These are phyloP conservation scores for Biston betularia DNA, from an alignment of 2,888 invertebrate genomes.

Conservation along the genomic window DNA sequence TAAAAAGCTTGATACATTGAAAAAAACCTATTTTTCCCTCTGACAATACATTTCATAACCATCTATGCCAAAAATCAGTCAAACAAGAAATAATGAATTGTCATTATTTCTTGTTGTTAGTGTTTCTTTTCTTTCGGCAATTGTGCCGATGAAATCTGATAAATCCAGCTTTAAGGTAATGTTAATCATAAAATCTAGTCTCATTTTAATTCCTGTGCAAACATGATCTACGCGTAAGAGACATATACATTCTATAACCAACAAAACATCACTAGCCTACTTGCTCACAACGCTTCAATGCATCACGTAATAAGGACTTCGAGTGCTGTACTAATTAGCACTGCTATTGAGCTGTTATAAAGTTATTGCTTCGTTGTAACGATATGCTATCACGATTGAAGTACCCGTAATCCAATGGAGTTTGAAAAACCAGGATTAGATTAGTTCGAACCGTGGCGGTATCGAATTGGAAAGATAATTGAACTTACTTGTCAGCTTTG, in stretches of 20 bases:
- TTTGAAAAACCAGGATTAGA: slow-evolving; percentile 38
- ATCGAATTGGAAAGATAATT: slow-evolving; percentile 3
- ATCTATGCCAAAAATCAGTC: too few relatives aligned
- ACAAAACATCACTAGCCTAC: background rate
- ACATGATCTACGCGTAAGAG: background rate
- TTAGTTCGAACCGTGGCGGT: slow-evolving; percentile 15
- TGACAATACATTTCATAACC: too few relatives aligned
- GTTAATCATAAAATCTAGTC: too few relatives aligned
- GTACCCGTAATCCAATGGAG: slow-evolving; percentile 33
- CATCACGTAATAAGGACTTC: slow-evolving; percentile 60
- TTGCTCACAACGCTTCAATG: slow-evolving; percentile 61
- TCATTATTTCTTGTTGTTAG: too few relatives aligned
- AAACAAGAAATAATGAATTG: too few relatives aligned
- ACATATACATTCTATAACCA: slow-evolving; percentile 2
- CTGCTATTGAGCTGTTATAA: slow-evolving; percentile 53
- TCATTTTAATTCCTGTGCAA: too few relatives aligned
- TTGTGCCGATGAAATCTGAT: too few relatives aligned
- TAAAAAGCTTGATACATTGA: too few relatives aligned
- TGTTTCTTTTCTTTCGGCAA: too few relatives aligned
- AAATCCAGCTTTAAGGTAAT: too few relatives aligned
- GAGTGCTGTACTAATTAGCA: slow-evolving; percentile 60
- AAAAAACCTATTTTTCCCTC: too few relatives aligned
- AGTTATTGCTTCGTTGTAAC: slow-evolving; percentile 33
- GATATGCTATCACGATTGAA: slow-evolving; percentile 46
- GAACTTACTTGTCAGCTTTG: background rate